These are phyloP conservation scores for Premnoplex brunnescens DNA, from an alignment of 2,797 vertebrate species.

Conservation along the genomic window DNA sequence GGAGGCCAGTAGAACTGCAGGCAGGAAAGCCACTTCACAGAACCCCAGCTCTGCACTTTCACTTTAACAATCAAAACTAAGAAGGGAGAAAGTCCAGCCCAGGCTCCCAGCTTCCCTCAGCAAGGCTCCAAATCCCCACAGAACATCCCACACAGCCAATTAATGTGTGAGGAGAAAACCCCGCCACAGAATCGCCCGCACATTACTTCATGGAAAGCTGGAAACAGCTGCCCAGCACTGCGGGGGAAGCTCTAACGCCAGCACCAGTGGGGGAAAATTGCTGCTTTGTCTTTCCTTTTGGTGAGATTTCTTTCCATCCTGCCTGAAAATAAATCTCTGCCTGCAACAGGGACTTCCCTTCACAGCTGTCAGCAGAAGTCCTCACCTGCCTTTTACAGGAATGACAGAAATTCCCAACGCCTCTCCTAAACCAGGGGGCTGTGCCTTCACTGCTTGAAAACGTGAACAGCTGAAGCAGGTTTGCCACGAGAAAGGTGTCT, in stretches of 20 bases:
- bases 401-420: neutral
- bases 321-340: neutral
- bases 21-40: neutral
- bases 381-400: neutral
- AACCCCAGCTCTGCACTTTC: neutral
- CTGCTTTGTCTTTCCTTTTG: neutral
- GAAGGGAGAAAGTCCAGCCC: neutral
- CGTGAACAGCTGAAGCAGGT: neutral
- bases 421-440: neutral
- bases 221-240: neutral
- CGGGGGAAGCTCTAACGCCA: neutral
- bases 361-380: neutral
- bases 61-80: neutral
- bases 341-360: neutral
- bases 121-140: neutral
- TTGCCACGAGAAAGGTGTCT: rapidly evolving
- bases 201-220: neutral
- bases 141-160: neutral
- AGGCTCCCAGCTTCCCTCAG: neutral
- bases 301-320: neutral
- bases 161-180: neutral
- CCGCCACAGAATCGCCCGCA: neutral
- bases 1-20: neutral
- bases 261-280: neutral
- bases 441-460: neutral